Conservation (phyloP, 2,888 invertebrate genomes). For the Acanthosepion lycidas region DNA sequence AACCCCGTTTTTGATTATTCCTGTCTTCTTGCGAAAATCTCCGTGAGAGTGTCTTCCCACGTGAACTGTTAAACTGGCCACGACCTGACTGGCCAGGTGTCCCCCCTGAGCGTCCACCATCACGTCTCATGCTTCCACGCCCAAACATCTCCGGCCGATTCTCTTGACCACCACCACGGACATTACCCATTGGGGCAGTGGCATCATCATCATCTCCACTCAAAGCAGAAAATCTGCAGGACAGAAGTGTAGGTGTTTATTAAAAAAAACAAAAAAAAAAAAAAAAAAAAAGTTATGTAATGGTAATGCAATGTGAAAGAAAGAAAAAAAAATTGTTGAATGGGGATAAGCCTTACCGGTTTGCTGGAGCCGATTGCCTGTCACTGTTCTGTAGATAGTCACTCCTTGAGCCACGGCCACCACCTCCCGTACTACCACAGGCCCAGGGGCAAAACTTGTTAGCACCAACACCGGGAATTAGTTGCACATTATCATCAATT, state of each 20-base stretch:
- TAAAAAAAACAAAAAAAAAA: not conserved
- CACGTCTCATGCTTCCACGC: conserved; percentile 43
- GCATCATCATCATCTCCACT: conserved; percentile 36
- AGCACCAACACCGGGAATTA: conserved; percentile 42
- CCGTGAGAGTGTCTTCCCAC: conserved; percentile 38
- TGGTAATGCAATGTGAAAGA: not conserved
- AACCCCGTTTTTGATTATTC: conserved; percentile 40
- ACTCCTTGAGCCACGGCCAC: conserved; percentile 18
- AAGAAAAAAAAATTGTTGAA: not conserved
- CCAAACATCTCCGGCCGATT: conserved; percentile 41
- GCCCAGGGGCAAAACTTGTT: conserved; percentile 40
- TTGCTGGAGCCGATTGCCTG: conserved; percentile 15
- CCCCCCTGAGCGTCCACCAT: not conserved
- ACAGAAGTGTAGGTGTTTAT: too few species aligned
- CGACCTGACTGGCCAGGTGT: conserved; percentile 41
- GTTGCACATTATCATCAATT: conserved; percentile 40
- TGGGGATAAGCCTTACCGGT: not conserved
- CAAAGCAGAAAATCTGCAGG: conserved; percentile 35
- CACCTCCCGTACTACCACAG: conserved; percentile 44
- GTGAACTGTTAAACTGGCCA: not conserved
- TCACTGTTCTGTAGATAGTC: not conserved
- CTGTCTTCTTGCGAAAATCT: conserved; percentile 45
- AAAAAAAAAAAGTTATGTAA: not conserved
- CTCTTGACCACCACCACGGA: conserved; percentile 43
- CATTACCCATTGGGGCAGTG: not conserved